Conservation (phyloP, 2,888 invertebrate genomes). For the Dascillus cervinus region DNA sequence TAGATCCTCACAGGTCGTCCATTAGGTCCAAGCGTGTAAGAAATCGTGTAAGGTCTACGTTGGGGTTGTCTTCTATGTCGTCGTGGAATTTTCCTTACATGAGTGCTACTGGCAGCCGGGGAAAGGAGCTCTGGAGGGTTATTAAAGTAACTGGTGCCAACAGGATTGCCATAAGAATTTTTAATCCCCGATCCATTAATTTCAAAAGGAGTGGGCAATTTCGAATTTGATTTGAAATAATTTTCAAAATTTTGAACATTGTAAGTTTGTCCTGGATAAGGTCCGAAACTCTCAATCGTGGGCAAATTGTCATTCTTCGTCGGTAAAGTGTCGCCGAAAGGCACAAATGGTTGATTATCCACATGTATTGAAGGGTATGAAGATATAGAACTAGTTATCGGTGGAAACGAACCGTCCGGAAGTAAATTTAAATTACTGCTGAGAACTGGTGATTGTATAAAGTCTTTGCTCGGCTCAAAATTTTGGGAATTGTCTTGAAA, state of each 20-base stretch:
- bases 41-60: not conserved
- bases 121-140: too few relatives aligned
- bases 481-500: conserved; percentile 13
- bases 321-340: not conserved
- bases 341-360: not conserved
- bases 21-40: not conserved
- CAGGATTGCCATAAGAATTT: too few relatives aligned
- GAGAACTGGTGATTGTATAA: conserved; percentile 1
- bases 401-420: not conserved
- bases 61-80: not conserved
- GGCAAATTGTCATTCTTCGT: not conserved
- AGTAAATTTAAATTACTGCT: conserved; percentile 1
- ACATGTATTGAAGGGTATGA: not conserved
- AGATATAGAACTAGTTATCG: not conserved
- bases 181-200: too few relatives aligned
- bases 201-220: too few relatives aligned
- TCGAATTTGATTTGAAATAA: too few relatives aligned
- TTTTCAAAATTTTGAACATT: too few relatives aligned
- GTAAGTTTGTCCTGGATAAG: conserved; percentile 7
- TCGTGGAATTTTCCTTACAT: conserved; percentile 1
- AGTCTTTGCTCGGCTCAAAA: not conserved
- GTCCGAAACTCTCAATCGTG: conserved; percentile 5
- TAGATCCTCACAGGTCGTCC: conserved; percentile 29
- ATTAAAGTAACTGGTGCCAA: too few relatives aligned
- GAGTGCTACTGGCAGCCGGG: too few relatives aligned